Evolutionary conservation across 2,113 vertebrate genomes (phyloP), one percentile per base, ranked within the genome.

Genomic region (Spea bombifrons): DNA sequence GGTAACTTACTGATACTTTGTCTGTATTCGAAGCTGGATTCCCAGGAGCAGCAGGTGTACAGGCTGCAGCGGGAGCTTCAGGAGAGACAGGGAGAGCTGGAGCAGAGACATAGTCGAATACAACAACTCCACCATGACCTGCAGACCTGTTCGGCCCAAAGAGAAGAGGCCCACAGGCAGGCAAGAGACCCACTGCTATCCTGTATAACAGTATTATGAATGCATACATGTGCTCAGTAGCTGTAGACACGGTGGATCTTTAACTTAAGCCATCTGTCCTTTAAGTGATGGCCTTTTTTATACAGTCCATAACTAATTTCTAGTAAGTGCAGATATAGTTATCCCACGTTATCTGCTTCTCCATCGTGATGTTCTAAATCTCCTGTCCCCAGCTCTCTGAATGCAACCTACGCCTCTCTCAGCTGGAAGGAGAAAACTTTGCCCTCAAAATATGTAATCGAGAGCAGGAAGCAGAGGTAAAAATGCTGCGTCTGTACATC

Each of bases 31-130:
- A 95, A 95, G 93, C 91, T 96, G 91, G 95, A 94, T 91, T 88
- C 93, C 92, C 92, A 93, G 90, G 91, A 95, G 89, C 92, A 92
- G 90, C 93, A 89, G 88, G 93, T 95, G 89, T 96, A 90, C 93
- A 91, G 94, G 89, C 90, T 89, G 86, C 91, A 92, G 90, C 91
- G 92, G 86, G 90, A 91, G 89, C 89, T 87, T 83, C 88, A 89
- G 86, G 87, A 95, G 90, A 93, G 84, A 83, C 90, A 90, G 85
- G 85, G 90, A 88, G 91, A 94, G 88, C 88, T 91, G 87, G 83
- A 86, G 84, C 87, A 89, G 88, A 91, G 88, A 88, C 83, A 87
- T 82, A 83, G 87, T 85, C 78, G 53, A 75, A 84, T 86, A 83
- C 88, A 86, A 83, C 85, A 85, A 86, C 88, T 89, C 84, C 72